Base-by-base conservation (phyloP, 2,113 vertebrate genomes). In the Tychaedon coryphoeus region DNA sequence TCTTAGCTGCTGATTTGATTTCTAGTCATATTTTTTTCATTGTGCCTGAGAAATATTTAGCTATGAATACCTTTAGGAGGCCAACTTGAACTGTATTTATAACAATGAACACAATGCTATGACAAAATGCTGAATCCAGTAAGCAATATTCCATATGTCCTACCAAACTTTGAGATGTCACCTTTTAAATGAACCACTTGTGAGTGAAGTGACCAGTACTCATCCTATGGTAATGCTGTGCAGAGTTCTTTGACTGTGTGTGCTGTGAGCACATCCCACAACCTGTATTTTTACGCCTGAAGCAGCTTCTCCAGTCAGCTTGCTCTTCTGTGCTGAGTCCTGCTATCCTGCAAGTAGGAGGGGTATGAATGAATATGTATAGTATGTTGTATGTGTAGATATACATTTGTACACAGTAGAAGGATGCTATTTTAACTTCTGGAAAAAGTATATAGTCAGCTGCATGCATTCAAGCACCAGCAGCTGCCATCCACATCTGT, bases 311-410 rank as follows among this genome's bases (percentile, higher is more conserved):
- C 19, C 28, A 70, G 58, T 60, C 66, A 38, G 53, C 67, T 90
- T 69, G 54, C 9, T 90, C 40, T 83, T 92, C 88, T 7, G 4
- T 80, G 86, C 54, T 0, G 22, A 83, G 62, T 66, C 50, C 69
- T 73, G 42, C 51, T 76, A 47, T 47, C 75, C 31, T 80, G 47
- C 43, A 60, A 67, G 90, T 78, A 62, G 86, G 92, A 0, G 34
- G 51, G 56, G n/a, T 85, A 70, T 90, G 74, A 75, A 93, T 85
- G 87, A 91, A 88, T 90, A 92, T 88, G 76, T 45, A 73, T 61
- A 86, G 42, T 36, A 43, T 48, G 62, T 62, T 73, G 29, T 92
- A n/a, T 81, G 56, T 82, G n/a, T 64, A 12, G 72, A 47, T 74
- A 56, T 64, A 58, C 45, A 72, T 23, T 75, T 64, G 36, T 78